Percentiles rank a stretch among this genome's conserved stretches.
phyloP scores from a whole-genome alignment of 1,140 invertebrate genomes.

The Maniola jurtina region DNA sequence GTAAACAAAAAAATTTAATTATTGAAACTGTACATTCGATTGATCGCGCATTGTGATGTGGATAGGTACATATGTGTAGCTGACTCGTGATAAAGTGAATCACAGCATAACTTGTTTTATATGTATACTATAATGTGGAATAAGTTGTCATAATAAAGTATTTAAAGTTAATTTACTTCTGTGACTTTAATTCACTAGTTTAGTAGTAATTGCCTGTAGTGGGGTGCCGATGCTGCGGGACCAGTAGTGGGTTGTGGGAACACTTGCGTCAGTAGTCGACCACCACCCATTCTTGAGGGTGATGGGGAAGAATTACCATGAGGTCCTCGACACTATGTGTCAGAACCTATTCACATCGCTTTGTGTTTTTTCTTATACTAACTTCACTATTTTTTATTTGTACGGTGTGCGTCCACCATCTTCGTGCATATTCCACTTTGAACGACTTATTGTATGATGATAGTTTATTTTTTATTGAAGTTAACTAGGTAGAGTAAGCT shows the following conservation, averaged over 20 bases:
- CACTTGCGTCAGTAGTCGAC: background rate
- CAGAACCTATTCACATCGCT: slow-evolving; percentile 64
- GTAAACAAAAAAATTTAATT: slow-evolving; percentile 35
- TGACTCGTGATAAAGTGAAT: slow-evolving; percentile 74
- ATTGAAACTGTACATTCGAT: slow-evolving; percentile 56
- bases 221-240: background rate
- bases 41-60: slow-evolving; percentile 73
- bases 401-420: slow-evolving; percentile 34
- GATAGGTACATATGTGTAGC: slow-evolving; percentile 68
- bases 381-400: slow-evolving; percentile 41
- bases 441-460: slow-evolving; percentile 69
- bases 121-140: slow-evolving; percentile 76
- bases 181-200: slow-evolving; percentile 71
- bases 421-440: slow-evolving; percentile 54
- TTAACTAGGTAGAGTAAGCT: slow-evolving; percentile 76
- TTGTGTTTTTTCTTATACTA: slow-evolving; percentile 35
- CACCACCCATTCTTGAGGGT: too few species aligned
- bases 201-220: slow-evolving; percentile 31
- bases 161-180: slow-evolving; percentile 75
- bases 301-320: too few species aligned
- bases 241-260: slow-evolving; percentile 11
- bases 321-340: slow-evolving; percentile 1
- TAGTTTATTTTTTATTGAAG: slow-evolving; percentile 73
- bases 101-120: slow-evolving; percentile 76
- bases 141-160: slow-evolving; percentile 79